A percentile compares a stretch with the other conserved stretches of the same genome.
Conservation (phyloP, 2,797 vertebrate species). For the Coendou prehensilis region DNA sequence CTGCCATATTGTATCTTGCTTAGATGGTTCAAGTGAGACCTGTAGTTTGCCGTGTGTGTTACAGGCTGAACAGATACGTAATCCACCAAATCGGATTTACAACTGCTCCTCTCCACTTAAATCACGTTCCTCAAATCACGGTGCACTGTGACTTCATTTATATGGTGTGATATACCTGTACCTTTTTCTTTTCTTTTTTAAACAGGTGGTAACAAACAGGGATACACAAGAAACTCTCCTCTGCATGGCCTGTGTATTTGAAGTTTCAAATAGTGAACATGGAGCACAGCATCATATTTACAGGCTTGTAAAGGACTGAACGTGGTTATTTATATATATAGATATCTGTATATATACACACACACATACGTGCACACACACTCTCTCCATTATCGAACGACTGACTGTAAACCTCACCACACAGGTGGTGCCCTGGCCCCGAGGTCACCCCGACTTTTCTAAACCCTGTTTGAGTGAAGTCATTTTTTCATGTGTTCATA, state of each 20-base stretch:
- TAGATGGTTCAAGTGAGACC: neutral
- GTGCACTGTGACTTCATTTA: neutral
- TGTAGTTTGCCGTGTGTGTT: neutral
- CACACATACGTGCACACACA: conserved; percentile 82
- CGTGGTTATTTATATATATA: conserved; percentile 90
- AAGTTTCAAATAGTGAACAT: conserved; percentile 99
- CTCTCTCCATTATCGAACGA: conserved; percentile 89
- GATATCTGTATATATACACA: conserved; percentile 83
- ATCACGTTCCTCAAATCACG: neutral
- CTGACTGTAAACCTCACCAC: conserved; percentile 97
- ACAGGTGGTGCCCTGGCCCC: conserved; percentile 96
- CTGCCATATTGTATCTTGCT: neutral
- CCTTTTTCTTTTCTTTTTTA: neutral
- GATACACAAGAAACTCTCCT: conserved; percentile 99
- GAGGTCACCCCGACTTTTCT: conserved; percentile 92
- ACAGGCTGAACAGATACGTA: neutral
- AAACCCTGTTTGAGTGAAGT: conserved; percentile 93
- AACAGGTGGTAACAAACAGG: conserved; percentile 98
- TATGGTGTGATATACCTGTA: neutral
- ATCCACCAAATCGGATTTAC: neutral
- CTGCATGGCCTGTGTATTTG: conserved; percentile 99
- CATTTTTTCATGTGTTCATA: conserved; percentile 94
- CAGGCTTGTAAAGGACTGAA: conserved; percentile 99
- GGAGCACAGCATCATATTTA: conserved; percentile 99
- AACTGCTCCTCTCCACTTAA: neutral